These are phyloP conservation scores for Drosophila yooni DNA, from an alignment of 2,888 invertebrate genomes.

Conservation along the genomic window DNA sequence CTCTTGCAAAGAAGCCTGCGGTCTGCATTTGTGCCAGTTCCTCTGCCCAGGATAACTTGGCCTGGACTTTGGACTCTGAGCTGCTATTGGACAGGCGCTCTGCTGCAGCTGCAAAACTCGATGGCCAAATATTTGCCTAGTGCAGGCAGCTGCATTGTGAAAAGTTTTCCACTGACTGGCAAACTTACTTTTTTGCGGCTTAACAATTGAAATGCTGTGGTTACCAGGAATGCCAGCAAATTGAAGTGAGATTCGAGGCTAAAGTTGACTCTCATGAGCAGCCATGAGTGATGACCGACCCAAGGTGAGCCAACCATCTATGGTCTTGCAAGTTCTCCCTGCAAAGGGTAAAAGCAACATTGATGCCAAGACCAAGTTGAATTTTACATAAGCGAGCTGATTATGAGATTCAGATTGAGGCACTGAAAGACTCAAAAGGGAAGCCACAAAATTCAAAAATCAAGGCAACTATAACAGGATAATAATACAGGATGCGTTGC, in stretches of 20 bases:
- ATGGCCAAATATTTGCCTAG: constrained; percentile 74
- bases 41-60: constrained; percentile 25
- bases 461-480: neutral
- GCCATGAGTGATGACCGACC: constrained; percentile 30
- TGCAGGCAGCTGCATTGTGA: constrained; percentile 50
- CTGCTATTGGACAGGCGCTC: constrained; percentile 28
- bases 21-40: constrained; percentile 16
- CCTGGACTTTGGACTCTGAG: constrained; percentile 40
- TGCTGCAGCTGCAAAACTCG: constrained; percentile 59
- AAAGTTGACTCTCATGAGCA: constrained; percentile 3
- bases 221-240: constrained; percentile 33
- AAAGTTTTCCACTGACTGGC: constrained; percentile 60
- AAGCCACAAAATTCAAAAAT: neutral
- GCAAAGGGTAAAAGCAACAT: constrained; percentile 1
- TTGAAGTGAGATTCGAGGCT: constrained; percentile 30
- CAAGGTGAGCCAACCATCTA: constrained; percentile 1
- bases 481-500: rapidly evolving
- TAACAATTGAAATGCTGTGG: constrained; percentile 65
- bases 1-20: constrained; percentile 21
- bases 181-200: constrained; percentile 70
- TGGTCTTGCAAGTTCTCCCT: neutral
- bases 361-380: neutral
- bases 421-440: neutral
- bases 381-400: neutral
- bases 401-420: neutral